Evolutionary conservation across 1,140 invertebrate species (phyloP), one percentile per base, ranked within the genome.

Genomic region (Trichonephila clavata): DNA sequence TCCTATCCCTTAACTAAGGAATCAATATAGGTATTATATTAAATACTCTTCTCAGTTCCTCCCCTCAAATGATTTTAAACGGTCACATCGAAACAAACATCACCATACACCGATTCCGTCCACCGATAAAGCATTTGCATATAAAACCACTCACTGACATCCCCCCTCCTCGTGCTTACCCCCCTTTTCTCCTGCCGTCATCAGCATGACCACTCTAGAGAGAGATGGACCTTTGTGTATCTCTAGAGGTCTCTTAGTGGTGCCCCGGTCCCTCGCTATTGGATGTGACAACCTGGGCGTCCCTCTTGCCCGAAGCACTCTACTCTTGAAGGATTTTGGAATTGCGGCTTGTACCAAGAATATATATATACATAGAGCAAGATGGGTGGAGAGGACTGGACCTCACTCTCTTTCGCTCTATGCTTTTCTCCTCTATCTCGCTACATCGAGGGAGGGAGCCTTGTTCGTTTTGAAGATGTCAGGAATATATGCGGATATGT

Each of bases 131-230:
- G 32, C 89, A 90, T 90, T 90, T 90, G 89, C 89, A 81, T 90
- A 90, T 90, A 90, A 90, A 90, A 90, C 71, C 71, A 32, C 89
- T 90, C 77, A 57, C 86, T 57, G 39, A 16, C 81, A 39, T 89
- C 63, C 86, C 87, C 60, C 60, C 21, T 27, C 65, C 39, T 39
- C 18, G 16, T 59, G 27, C 20, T 4, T 16, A 13, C 20, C 65
- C 43, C 43, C 5, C 21, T 24, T 39, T 65, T 8, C 87, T 43
- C 61, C 13, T 77, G 43, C 65, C 65, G 50, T 59, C 83, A 60
- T 77, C 87, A 89, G 65, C 87, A 68, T 77, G 87, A 65, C 87
- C 87, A 89, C 87, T 89, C 87, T 77, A 21, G 63, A 57, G 61
- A 87, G 68, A 77, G 32, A 59, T 71, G 65, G 65, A 71, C 65